These are phyloP conservation scores for Electrophaes corylata DNA, from an alignment of 2,888 invertebrate genomes.

Conservation along the genomic window DNA sequence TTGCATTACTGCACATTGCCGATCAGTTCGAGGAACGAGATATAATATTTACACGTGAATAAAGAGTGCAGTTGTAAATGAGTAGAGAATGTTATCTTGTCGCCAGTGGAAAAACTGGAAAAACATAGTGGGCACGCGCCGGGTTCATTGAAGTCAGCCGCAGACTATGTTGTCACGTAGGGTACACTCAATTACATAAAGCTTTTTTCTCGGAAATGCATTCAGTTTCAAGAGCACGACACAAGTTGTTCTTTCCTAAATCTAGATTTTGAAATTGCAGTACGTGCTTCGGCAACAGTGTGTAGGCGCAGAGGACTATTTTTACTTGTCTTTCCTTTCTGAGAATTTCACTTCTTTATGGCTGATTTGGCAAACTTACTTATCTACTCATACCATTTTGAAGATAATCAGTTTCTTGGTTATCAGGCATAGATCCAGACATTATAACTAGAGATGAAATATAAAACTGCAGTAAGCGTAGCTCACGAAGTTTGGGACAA, in stretches of 20 bases:
- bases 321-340: conserved; percentile 51
- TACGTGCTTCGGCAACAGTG: conserved; percentile 63
- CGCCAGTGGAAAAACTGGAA: conserved; percentile 58
- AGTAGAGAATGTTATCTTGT: conserved; percentile 39
- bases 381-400: conserved; percentile 38
- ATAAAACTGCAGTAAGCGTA: conserved; percentile 21
- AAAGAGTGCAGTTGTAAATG: conserved; percentile 43
- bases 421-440: conserved; percentile 38
- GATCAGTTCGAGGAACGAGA: conserved; percentile 43
- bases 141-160: conserved; percentile 65
- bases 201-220: conserved; percentile 68
- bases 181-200: conserved; percentile 46
- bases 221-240: conserved; percentile 62
- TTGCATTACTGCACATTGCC: conserved; percentile 1
- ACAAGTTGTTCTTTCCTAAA: conserved; percentile 61
- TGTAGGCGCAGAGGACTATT: conserved; percentile 58
- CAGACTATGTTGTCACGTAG: conserved; percentile 62
- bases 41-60: conserved; percentile 44
- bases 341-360: conserved; percentile 46
- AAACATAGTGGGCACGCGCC: conserved; percentile 54
- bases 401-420: conserved; percentile 40
- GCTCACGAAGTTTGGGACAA: conserved; percentile 18
- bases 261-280: conserved; percentile 72
- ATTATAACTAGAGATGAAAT: conserved; percentile 30
- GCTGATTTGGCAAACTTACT: conserved; percentile 50